These are phyloP conservation scores for Drosophila imparisetae DNA, from an alignment of 2,888 invertebrate species.

Conservation along the genomic window DNA sequence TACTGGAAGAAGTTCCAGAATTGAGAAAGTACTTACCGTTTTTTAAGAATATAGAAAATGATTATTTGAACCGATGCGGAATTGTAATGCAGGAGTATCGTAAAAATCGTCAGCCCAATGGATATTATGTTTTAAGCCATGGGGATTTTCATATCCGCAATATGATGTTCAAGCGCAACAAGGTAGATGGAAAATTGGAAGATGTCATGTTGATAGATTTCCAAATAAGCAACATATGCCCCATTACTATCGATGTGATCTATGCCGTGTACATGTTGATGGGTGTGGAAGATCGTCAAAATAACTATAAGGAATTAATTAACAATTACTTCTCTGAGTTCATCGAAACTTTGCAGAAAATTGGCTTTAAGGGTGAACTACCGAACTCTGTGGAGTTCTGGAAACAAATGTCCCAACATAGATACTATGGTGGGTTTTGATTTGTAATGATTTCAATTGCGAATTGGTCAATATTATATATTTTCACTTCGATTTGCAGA, in stretches of 20 bases:
- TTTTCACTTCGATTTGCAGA: conserved; percentile 18
- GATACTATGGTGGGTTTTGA: conserved; percentile 51
- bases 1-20: conserved; percentile 47
- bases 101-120: conserved; percentile 28
- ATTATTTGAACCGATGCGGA: not conserved
- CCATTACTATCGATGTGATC: conserved; percentile 56
- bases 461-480: not conserved
- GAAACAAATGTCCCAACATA: conserved; percentile 48
- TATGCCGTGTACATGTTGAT: conserved; percentile 67
- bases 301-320: conserved; percentile 16
- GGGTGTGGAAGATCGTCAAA: conserved; percentile 47
- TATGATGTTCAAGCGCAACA: conserved; percentile 62
- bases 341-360: conserved; percentile 52
- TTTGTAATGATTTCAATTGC: no score
- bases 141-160: conserved; percentile 69
- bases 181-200: conserved; percentile 44
- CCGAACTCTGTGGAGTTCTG: conserved; percentile 63
- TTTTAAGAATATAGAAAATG: conserved; percentile 18
- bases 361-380: conserved; percentile 60
- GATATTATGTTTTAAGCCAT: conserved; percentile 53
- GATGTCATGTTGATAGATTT: conserved; percentile 66
- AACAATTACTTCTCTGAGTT: conserved; percentile 61
- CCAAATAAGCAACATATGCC: conserved; percentile 59
- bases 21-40: conserved; percentile 34
- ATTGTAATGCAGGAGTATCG: conserved; percentile 36